Conservation (phyloP, 2,888 invertebrate genomes). For the Rhaphigaster nebulosa region DNA sequence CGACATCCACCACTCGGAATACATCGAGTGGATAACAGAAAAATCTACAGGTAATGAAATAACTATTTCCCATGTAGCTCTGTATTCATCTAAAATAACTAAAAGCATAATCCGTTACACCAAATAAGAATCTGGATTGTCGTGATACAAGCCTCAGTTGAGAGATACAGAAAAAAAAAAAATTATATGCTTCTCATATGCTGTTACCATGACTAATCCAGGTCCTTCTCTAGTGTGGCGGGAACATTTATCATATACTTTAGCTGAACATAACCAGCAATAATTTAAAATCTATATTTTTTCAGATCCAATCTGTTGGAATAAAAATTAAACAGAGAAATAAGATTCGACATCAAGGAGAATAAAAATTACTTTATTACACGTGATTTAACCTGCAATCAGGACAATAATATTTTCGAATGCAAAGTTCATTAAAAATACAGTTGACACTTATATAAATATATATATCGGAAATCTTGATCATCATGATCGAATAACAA, state of each 20-base stretch:
- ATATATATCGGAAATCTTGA: too few relatives aligned
- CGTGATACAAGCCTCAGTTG: too few relatives aligned
- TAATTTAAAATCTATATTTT: neutral
- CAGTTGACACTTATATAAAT: too few relatives aligned
- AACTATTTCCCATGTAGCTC: neutral
- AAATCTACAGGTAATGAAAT: neutral
- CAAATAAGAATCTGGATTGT: neutral
- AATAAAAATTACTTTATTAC: neutral
- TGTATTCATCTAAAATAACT: neutral
- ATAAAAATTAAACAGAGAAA: neutral
- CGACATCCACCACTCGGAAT: neutral
- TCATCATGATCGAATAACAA: too few relatives aligned
- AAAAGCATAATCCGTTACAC: neutral
- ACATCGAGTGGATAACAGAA: slow-evolving; percentile 1
- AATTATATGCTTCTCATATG: too few relatives aligned
- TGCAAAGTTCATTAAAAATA: too few relatives aligned
- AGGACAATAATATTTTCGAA: too few relatives aligned
- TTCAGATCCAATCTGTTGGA: slow-evolving; percentile 9
- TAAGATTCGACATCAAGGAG: neutral
- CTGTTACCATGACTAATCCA: too few relatives aligned
- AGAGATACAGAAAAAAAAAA: too few relatives aligned
- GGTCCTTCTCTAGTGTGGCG: too few relatives aligned
- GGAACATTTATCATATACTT: neutral
- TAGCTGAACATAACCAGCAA: neutral
- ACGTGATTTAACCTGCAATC: too few relatives aligned